Base-by-base conservation (phyloP, 2,797 vertebrate species). In the Decapterus maruadsi region DNA sequence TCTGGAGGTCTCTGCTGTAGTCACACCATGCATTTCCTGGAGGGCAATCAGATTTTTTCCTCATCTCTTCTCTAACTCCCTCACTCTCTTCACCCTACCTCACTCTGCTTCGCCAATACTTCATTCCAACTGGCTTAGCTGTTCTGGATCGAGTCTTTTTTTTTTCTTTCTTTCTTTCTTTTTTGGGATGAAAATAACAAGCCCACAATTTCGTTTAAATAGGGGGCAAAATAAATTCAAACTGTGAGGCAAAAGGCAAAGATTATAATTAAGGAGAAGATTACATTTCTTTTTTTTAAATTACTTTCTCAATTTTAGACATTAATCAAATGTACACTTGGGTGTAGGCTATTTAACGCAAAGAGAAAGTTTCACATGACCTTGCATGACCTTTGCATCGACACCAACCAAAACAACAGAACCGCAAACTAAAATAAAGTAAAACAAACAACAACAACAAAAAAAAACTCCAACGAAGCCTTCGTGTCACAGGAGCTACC, bases 1-100 rank as follows among this genome's bases (percentile, higher is more conserved):
- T 94, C 93, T 92, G 94, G 93, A 94, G 94, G 94, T 95, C 94
- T 94, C 90, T 85, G 90, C 90, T 90, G 85, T 87, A 90, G 94
- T 95, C 93, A 91, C 92, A 93, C 91, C 89, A 84, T 86, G 90
- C 91, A 83, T 92, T 95, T 95, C 93, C 94, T 93, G 93, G 92
- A 95, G 94, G 91, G 92, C 92, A 93, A 93, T 95, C 90, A 90
- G 90, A 88, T 87, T 90, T 88, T 81, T 58, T 69, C 75, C 87
- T 82, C 84, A 54, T 82, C 83, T 79, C 85, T 58, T 82, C 77
- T 80, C 80, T 60, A 81, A 82, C 81, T 83, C 81, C 36, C 60
- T 72, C 55, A 40, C 80, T 80, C 82, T 80, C 34, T 36, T 36
- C 68, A 43, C 79, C 67, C 86, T 79, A 76, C 77, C 85, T 90